Evolutionary conservation across 2,797 vertebrate species (phyloP).

Genomic region (Discoglossus pictus): DNA sequence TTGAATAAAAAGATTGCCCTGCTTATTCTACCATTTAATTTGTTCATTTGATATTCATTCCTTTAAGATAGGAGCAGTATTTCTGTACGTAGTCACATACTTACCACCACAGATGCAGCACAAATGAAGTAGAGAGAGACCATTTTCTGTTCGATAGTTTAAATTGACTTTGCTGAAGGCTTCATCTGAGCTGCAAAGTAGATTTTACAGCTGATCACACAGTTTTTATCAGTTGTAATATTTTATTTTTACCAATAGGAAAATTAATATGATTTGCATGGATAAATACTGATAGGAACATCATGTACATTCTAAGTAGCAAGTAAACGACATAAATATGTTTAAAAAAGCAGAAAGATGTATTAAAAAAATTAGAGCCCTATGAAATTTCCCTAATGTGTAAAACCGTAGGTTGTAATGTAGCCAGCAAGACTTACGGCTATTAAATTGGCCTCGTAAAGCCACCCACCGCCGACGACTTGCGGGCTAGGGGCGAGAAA

Average conservation of each 20-base stretch:
- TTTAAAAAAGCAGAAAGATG: no score
- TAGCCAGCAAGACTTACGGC: no score
- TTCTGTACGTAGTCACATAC: conserved; percentile 52
- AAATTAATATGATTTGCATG: conserved; percentile 31
- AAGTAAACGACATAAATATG: no score
- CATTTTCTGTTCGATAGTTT: conserved; percentile 87
- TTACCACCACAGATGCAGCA: conserved; percentile 89
- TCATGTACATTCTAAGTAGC: no score
- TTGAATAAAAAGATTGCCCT: conserved; percentile 28
- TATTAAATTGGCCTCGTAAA: no score
- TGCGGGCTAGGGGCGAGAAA: no score
- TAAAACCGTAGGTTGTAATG: no score
- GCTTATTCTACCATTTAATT: conserved; percentile 37
- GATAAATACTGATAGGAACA: no score
- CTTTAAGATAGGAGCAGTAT: conserved; percentile 21
- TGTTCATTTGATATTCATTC: conserved; percentile 31
- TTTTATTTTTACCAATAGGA: conserved; percentile 52
- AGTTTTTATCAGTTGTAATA: conserved; percentile 17
- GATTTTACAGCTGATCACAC: conserved; percentile 54
- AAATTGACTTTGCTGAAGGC: conserved; percentile 92
- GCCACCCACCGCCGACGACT: no score
- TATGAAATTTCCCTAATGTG: no score
- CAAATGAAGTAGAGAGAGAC: conserved; percentile 90
- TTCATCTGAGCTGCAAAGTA: conserved; percentile 85
- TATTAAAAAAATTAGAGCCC: no score